Evolutionary conservation across 2,797 vertebrate species (phyloP).

Genomic region (Knipowitschia caucasica): DNA sequence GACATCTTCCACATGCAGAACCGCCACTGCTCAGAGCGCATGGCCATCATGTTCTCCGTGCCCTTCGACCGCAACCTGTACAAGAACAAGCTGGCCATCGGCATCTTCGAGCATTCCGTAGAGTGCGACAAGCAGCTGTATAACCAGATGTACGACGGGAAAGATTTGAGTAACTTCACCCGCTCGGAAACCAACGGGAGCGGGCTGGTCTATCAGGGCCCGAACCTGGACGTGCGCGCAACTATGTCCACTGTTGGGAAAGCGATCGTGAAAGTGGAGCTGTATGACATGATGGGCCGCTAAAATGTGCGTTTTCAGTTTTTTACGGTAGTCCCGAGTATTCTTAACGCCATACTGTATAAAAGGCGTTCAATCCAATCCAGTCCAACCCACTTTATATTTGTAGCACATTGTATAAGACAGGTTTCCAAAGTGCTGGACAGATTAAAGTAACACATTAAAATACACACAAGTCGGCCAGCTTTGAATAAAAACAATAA

Average conservation of each 20-base stretch:
- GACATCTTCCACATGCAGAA: conserved; percentile 66
- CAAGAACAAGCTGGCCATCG: conserved; percentile 65
- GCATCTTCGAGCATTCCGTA: conserved; percentile 41
- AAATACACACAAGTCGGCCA: no score
- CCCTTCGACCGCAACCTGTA: conserved; percentile 67
- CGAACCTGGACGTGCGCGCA: conserved; percentile 54
- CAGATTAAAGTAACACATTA: no score
- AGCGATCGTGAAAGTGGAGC: conserved; percentile 69
- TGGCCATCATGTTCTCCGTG: conserved; percentile 71
- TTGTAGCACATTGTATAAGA: no score
- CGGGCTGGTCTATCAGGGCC: conserved; percentile 37
- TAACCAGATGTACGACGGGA: conserved; percentile 65
- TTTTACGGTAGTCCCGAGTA: background rate
- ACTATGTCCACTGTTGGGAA: conserved; percentile 68
- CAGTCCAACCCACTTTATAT: no score
- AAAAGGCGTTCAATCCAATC: no score
- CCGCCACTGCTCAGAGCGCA: conserved; percentile 39
- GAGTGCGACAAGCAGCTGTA: conserved; percentile 66
- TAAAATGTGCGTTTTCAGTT: background rate
- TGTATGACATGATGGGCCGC: conserved; percentile 61
- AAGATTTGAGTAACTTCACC: conserved; percentile 48
- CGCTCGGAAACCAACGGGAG: conserved; percentile 34
- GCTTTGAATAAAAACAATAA: no score
- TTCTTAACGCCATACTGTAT: background rate
- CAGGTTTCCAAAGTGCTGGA: no score